Evolutionary conservation across 2,113 vertebrate species (phyloP), one percentile per base, ranked within the genome.

Genomic region (Pluvialis apricaria): DNA sequence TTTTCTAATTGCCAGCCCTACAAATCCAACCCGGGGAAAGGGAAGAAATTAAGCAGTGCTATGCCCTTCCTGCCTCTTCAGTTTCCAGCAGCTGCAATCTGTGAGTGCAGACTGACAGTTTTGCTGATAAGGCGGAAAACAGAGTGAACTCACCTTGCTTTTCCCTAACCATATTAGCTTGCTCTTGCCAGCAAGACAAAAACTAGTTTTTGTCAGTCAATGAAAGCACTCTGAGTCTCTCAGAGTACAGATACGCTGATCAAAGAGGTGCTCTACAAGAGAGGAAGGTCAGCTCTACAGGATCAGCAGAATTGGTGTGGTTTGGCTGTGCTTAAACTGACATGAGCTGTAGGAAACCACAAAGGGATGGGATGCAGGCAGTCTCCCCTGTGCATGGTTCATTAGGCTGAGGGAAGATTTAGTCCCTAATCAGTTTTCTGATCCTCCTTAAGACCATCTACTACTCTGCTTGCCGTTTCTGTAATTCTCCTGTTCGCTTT

Each of bases 101-200:
- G 44, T n/a, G 45, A 22, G 77, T 69, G 77, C 69, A 91, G 29
- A 22, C 28, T 86, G 95, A 80, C 62, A 85, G 82, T 45, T 95
- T 51, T 82, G 86, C 49, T 91, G 94, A 90, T 70, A 80, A 77
- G 68, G 70, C 81, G 85, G 81, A 91, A 95, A 87, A 54, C 18
- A 55, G 47, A 62, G 24, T 32, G 51, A 76, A 88, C 54, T 94
- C 89, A 60, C 66, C 78, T 90, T 94, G 54, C 47, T 92, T 78
- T 77, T 64, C 40, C 36, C 65, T 71, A 89, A 52, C 64, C 20
- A 2, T 26, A 44, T 52, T 85, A 52, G 12, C 32, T 88, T 80
- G 45, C 11, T 80, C 73, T 82, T 29, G 25, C 92, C 70, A 92
- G 61, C 72, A 52, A 60, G 44, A 76, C 47, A 14, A 76, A 82